Evolutionary conservation across 2,888 invertebrate genomes (phyloP).

Genomic region (Eulithis testata): DNA sequence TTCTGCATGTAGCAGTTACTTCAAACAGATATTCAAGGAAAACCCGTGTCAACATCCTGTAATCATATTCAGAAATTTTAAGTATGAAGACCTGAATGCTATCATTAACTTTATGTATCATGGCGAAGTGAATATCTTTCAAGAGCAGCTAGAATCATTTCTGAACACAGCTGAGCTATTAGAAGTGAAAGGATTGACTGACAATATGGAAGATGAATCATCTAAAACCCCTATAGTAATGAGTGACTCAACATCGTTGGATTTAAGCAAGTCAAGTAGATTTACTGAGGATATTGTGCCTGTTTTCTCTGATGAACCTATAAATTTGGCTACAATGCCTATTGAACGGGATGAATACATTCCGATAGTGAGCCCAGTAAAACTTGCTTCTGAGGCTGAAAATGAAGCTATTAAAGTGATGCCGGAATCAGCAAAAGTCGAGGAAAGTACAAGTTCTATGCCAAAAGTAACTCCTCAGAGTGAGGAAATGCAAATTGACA

Average conservation of each 20-base stretch:
- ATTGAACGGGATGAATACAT: slow-evolving; percentile 68
- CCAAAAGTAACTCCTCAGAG: slow-evolving; percentile 49
- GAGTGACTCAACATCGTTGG: slow-evolving; percentile 70
- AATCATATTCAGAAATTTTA: slow-evolving; percentile 91
- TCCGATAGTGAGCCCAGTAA: slow-evolving; percentile 57
- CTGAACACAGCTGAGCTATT: slow-evolving; percentile 90
- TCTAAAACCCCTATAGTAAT: slow-evolving; percentile 64
- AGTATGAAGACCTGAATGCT: slow-evolving; percentile 90
- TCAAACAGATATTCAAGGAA: slow-evolving; percentile 89
- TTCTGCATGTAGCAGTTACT: slow-evolving; percentile 93
- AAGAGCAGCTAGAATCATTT: slow-evolving; percentile 91
- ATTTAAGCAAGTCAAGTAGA: slow-evolving; percentile 73
- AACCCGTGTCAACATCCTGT: slow-evolving; percentile 93
- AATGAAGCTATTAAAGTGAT: slow-evolving; percentile 57
- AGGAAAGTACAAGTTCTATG: slow-evolving; percentile 56
- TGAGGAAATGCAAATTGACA: slow-evolving; percentile 79
- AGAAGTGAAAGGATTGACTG: slow-evolving; percentile 91
- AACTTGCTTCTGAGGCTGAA: slow-evolving; percentile 55
- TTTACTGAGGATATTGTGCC: slow-evolving; percentile 62
- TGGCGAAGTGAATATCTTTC: slow-evolving; percentile 92
- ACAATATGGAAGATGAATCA: slow-evolving; percentile 79
- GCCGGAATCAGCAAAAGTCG: slow-evolving; percentile 52
- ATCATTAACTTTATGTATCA: slow-evolving; percentile 93
- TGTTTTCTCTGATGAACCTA: slow-evolving; percentile 71
- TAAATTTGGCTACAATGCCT: slow-evolving; percentile 75